Conservation (phyloP, 2,888 invertebrate species). For the Adineta ricciae region DNA sequence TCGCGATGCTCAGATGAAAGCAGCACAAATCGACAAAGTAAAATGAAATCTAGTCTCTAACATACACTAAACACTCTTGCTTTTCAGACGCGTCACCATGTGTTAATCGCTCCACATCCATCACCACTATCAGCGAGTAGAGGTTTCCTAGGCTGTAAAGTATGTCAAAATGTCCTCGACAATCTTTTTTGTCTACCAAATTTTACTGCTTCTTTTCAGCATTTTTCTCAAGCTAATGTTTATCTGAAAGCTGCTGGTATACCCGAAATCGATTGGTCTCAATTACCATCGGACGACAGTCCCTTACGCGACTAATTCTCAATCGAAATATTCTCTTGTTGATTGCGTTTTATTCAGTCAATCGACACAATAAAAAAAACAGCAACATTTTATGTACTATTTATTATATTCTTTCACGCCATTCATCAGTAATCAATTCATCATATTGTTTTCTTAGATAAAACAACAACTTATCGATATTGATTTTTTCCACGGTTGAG, state of each 20-base stretch:
- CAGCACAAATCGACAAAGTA: constrained; percentile 1
- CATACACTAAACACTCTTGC: too few relatives aligned
- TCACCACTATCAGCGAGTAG: background rate
- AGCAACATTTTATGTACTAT: background rate
- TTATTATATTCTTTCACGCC: background rate
- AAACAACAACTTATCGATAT: constrained; percentile 30
- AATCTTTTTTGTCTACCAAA: background rate
- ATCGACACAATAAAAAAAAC: too few relatives aligned
- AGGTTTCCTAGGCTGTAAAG: constrained; percentile 18
- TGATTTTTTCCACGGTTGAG: constrained; percentile 28
- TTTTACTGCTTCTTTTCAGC: background rate
- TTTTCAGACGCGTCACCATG: background rate
- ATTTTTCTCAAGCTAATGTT: constrained; percentile 11
- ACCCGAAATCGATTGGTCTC: background rate
- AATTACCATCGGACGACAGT: background rate
- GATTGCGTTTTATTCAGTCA: too few relatives aligned
- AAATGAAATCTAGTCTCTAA: background rate
- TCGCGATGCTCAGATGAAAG: background rate
- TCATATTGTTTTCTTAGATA: constrained; percentile 23
- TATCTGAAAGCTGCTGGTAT: background rate
- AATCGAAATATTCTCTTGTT: too few relatives aligned
- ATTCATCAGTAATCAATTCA: constrained; percentile 18
- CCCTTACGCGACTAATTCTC: too few relatives aligned
- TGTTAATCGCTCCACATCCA: background rate
- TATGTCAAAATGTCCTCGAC: background rate